Conservation (phyloP, 2,888 invertebrate species). For the Apodemia hepburni region DNA sequence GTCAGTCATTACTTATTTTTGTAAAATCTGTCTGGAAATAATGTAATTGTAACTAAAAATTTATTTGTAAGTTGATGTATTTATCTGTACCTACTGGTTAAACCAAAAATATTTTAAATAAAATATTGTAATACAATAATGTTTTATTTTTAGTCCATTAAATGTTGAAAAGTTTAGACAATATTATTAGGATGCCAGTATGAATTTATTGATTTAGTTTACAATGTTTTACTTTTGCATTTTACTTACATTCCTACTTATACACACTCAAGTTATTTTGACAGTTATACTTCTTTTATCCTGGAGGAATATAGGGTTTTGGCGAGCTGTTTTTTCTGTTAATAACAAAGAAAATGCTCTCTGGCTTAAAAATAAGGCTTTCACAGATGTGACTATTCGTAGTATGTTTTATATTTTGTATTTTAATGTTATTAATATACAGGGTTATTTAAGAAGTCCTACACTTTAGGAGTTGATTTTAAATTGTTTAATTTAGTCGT, state of each 20-base stretch:
- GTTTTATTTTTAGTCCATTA: neutral
- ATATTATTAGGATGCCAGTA: neutral
- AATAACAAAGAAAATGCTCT: neutral
- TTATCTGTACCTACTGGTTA: too few relatives aligned
- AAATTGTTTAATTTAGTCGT: too few relatives aligned
- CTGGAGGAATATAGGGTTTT: too few relatives aligned
- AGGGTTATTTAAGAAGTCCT: neutral
- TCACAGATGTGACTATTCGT: neutral
- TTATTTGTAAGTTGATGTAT: neutral
- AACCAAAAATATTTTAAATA: slow-evolving; percentile 11
- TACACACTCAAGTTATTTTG: neutral
- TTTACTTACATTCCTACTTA: slow-evolving; percentile 6
- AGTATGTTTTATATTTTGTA: too few relatives aligned
- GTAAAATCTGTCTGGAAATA: neutral
- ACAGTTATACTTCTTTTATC: too few relatives aligned
- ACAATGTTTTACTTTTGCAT: neutral
- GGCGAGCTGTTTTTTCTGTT: too few relatives aligned
- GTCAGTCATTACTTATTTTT: neutral
- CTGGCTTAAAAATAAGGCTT: neutral
- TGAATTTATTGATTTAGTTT: neutral
- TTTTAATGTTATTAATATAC: neutral
- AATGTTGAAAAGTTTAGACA: neutral
- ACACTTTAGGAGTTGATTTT: too few relatives aligned
- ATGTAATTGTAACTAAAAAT: neutral
- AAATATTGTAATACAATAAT: neutral